A percentile compares a stretch with the other conserved stretches of the same genome.
phyloP scores from a whole-genome alignment of 2,113 vertebrate species.

The Diadophis punctatus region DNA sequence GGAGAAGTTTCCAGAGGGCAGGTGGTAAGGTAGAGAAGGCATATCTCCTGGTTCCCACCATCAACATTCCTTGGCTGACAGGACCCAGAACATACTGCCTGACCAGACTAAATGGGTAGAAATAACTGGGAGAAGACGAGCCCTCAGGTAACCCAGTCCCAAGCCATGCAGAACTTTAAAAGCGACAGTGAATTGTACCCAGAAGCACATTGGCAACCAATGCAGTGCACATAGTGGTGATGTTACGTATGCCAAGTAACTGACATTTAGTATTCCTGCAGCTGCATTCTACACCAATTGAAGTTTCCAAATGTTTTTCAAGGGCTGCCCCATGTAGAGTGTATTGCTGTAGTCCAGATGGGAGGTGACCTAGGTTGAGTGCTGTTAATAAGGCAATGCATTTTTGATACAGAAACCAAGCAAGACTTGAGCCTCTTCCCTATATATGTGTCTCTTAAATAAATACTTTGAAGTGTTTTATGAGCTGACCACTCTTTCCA shows the following conservation, averaged over 20 bases:
- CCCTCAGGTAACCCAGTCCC: neutral
- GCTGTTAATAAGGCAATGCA: neutral
- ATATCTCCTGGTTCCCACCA: neutral
- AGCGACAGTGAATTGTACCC: neutral
- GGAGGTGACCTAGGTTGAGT: neutral
- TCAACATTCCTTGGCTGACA: neutral
- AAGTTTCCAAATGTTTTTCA: neutral
- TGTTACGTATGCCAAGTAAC: neutral
- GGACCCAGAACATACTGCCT: neutral
- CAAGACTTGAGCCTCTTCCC: neutral
- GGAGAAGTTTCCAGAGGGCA: neutral
- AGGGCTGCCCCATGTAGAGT: too few species aligned
- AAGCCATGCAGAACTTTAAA: neutral
- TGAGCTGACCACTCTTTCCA: neutral
- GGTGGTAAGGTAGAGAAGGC: neutral
- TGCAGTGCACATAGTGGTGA: neutral
- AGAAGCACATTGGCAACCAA: neutral
- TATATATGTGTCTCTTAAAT: neutral
- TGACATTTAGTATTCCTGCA: neutral
- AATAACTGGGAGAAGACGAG: neutral
- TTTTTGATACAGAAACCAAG: neutral
- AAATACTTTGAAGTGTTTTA: neutral
- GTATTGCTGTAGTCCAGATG: too few species aligned
- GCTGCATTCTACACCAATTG: neutral
- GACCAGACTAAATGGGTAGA: neutral